Evolutionary conservation across 2,888 invertebrate genomes (phyloP).

Genomic region (Papilio demoleus): DNA sequence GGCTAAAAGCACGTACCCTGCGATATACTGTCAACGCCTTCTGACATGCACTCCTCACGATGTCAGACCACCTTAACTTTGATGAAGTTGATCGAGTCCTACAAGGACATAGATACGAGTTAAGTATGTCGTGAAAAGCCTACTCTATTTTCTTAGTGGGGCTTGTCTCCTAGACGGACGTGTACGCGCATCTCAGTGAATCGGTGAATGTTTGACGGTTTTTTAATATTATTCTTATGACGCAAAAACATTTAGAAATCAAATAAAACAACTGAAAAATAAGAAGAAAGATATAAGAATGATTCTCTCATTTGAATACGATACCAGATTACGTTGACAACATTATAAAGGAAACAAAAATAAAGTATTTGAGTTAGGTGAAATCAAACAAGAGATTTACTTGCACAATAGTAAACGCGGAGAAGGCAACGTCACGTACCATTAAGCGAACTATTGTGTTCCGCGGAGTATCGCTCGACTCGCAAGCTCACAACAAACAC

Average conservation of each 20-base stretch:
- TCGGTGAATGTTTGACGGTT: not conserved
- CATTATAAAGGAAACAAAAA: constrained; percentile 6
- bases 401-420: constrained; percentile 21
- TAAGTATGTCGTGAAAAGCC: not conserved
- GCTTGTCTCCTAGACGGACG: not conserved
- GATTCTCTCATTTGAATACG: not conserved
- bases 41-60: constrained; percentile 20
- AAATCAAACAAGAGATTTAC: constrained; percentile 20
- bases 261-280: not conserved
- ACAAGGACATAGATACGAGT: not conserved
- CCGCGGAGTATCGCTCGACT: constrained; percentile 3
- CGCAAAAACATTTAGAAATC: too few relatives aligned
- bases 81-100: not conserved
- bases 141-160: not conserved
- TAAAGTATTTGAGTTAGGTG: not conserved
- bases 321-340: not conserved
- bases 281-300: not conserved
- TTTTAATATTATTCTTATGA: not conserved
- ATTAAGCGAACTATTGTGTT: constrained; percentile 23
- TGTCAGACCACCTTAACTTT: constrained; percentile 14
- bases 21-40: constrained; percentile 42
- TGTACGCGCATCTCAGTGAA: not conserved
- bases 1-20: constrained; percentile 37
- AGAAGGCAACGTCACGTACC: constrained; percentile 22
- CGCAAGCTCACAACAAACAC: constrained; percentile 24